Base-by-base conservation (phyloP, 1,140 invertebrate genomes). In the Brachionus plicatilis region DNA sequence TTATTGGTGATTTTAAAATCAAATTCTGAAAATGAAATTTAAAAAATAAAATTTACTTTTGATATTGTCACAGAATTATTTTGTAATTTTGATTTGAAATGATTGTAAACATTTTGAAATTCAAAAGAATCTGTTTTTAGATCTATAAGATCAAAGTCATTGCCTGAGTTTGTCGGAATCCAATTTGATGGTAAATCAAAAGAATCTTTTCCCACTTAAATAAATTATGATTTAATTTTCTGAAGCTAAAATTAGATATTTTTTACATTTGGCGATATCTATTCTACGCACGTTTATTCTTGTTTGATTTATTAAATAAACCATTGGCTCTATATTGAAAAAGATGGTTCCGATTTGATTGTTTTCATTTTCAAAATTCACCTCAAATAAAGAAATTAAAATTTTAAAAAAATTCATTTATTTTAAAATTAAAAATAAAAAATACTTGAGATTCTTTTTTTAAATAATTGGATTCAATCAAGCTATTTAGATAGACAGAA, bases 401-500 rank as follows among this genome's bases (percentile, higher is more conserved):
- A 14, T 27, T 33, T 27, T 33, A 33, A 20, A 29, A 33, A 12
- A 68, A 4, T 29, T 12, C 1, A 29, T 12, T 12, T 47, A 5
- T 11, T 0, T 12, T 6, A 68, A 68, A 27, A 68, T 33, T 65
- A 65, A 65, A 33, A 2, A 4, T 65, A 65, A 56, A 56, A 33
- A 8, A 60, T 20, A 70, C 70, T 17, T 41, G 43, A 17, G 70
- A 45, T 27, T 53, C 72, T 12, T 50, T 76, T 20, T 50, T 76
- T 47, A 27, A 24, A 27, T 76, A 50, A 50, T 17, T 27, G 5
- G 72, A 76, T 29, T 76, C 72, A 17, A 76, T 76, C 45, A 76
- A 50, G 29, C 72, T 76, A 53, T 76, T 76, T 53, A 76, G 27
- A 76, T 37, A 76, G 7, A 76, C 45, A 7, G 72, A 50, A 76